Conservation (phyloP, 2,113 vertebrate species). For the Cavia porcellus region DNA sequence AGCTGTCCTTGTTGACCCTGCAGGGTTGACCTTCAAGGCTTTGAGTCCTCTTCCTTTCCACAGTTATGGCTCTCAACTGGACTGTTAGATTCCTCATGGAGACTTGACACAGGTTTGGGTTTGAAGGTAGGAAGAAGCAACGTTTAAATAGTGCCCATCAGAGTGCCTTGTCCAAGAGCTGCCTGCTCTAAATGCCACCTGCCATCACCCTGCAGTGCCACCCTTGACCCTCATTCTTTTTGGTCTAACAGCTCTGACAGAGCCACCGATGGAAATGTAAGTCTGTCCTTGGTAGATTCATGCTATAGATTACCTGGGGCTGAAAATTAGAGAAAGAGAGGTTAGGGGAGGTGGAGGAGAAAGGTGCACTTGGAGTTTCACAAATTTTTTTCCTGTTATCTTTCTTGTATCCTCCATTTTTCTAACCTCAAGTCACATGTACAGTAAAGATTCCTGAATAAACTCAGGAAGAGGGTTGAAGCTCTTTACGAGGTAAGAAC, state of each 20-base stretch:
- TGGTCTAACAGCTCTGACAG: neutral
- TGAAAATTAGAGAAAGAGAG: neutral
- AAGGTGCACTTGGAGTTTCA: neutral
- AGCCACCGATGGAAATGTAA: neutral
- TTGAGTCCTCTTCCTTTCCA: neutral
- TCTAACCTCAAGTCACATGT: neutral
- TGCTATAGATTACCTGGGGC: rapidly evolving
- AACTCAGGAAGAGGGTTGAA: neutral
- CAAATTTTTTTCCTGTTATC: neutral
- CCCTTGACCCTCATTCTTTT: neutral
- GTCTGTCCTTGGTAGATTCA: neutral
- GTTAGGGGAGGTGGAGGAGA: neutral
- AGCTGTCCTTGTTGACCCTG: neutral
- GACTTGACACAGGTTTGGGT: neutral
- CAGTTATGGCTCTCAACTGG: neutral
- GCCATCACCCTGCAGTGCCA: neutral
- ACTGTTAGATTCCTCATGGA: neutral
- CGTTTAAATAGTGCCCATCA: neutral
- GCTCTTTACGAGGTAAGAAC: conserved; percentile 10
- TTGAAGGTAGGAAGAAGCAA: neutral
- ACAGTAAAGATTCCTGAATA: neutral
- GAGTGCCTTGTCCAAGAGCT: neutral
- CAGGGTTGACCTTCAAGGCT: neutral
- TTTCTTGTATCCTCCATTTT: neutral
- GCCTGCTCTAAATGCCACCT: neutral